Percentiles rank a stretch among this genome's conserved stretches.
These are phyloP conservation scores for Drosophila santomea DNA, from an alignment of 1,140 invertebrate species.

Conservation along the genomic window DNA sequence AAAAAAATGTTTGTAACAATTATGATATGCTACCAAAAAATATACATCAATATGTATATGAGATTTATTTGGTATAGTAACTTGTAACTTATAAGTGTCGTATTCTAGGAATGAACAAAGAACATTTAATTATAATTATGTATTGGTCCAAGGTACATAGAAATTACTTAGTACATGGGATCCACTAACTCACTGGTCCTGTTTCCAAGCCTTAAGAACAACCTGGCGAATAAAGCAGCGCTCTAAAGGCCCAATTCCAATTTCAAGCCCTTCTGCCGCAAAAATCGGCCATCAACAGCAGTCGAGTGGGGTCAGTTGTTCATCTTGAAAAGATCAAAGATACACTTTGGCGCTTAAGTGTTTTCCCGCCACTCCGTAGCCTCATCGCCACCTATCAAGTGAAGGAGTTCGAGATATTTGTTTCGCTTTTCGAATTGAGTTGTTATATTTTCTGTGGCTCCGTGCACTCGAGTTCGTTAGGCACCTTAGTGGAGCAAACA, in stretches of 20 bases:
- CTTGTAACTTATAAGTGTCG: too few species aligned
- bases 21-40: too few species aligned
- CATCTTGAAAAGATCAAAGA: constrained; percentile 72
- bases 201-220: constrained; percentile 4
- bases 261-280: constrained; percentile 20
- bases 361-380: constrained; percentile 43
- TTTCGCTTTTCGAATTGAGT: constrained; percentile 69
- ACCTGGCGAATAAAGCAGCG: constrained; percentile 7
- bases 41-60: too few species aligned
- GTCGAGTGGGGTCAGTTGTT: constrained; percentile 76
- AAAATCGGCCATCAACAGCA: constrained; percentile 46
- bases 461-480: constrained; percentile 61
- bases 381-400: constrained; percentile 29
- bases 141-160: too few species aligned
- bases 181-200: constrained; percentile 3
- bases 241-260: constrained; percentile 1
- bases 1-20: too few species aligned
- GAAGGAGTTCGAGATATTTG: constrained; percentile 50
- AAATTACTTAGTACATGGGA: not conserved
- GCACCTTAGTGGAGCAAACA: constrained; percentile 81
- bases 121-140: too few species aligned
- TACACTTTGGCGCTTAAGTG: constrained; percentile 79
- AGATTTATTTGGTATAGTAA: too few species aligned
- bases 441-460: constrained; percentile 66
- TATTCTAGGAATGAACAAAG: too few species aligned